Percentiles rank a stretch among this genome's conserved stretches.
phyloP scores from a whole-genome alignment of 2,113 vertebrate species.

The Pangasianodon gigas region DNA sequence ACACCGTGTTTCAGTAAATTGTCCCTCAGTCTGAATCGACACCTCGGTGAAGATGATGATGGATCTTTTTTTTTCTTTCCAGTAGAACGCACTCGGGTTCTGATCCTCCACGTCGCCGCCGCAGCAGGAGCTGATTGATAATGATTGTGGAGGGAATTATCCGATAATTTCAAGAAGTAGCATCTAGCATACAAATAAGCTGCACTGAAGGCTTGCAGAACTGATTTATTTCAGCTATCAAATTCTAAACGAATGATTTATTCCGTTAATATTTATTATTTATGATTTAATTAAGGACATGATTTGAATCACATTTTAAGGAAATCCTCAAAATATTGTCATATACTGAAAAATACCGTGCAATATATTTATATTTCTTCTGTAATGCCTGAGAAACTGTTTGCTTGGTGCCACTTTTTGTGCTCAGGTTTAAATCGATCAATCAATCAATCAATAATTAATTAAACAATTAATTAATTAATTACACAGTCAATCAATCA shows the following conservation, averaged over 20 bases:
- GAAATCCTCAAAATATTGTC: neutral
- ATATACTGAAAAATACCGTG: neutral
- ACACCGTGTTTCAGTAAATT: conserved; percentile 5
- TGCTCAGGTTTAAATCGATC: neutral
- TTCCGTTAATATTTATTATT: neutral
- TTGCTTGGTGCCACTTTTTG: neutral
- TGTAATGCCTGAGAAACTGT: neutral
- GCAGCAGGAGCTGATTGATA: conserved; percentile 40
- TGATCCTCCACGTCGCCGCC: neutral
- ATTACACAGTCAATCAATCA: no score
- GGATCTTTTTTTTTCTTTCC: conserved; percentile 36
- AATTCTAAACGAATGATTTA: neutral
- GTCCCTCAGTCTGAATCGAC: conserved; percentile 15
- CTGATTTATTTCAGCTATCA: neutral
- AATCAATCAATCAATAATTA: neutral
- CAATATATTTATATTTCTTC: neutral
- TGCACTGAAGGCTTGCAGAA: neutral
- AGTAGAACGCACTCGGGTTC: conserved; percentile 1
- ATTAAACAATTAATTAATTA: neutral
- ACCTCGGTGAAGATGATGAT: conserved; percentile 26
- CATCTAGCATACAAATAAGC: conserved; percentile 20
- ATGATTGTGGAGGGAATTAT: conserved; percentile 35
- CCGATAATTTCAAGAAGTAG: conserved; percentile 32
- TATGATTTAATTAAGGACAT: neutral
- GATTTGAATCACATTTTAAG: neutral